A percentile compares a stretch with the other conserved stretches of the same genome.
These are phyloP conservation scores for Halichondria panicea DNA, from an alignment of 37 sponge, comb jelly and placozoan genomes.

Conservation along the genomic window DNA sequence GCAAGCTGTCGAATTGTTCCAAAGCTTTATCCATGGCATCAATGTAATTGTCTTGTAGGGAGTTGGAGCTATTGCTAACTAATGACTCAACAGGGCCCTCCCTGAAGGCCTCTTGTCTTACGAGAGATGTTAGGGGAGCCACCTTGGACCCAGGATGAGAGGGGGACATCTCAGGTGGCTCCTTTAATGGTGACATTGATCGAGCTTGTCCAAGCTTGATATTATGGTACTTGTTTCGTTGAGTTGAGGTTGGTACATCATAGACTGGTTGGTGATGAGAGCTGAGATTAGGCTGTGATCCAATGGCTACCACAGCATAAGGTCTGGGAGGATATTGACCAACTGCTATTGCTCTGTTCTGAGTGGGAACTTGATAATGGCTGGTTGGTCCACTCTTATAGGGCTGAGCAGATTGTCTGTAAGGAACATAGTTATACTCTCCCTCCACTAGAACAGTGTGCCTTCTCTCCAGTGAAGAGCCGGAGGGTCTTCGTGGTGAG, in stretches of 20 bases:
- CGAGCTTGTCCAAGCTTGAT: too few relatives aligned
- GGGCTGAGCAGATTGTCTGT: not conserved
- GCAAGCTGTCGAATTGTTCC: slow-evolving; percentile 31
- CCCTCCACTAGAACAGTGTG: slow-evolving; percentile 1
- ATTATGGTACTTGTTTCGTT: too few relatives aligned
- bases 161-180: not conserved
- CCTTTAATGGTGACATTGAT: too few relatives aligned
- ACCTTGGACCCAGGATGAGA: slow-evolving; percentile 1
- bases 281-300: too few relatives aligned
- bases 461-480: not conserved
- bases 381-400: not conserved
- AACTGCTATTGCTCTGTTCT: not conserved
- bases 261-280: too few relatives aligned
- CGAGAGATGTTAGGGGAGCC: not conserved
- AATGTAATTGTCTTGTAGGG: not conserved
- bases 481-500: not conserved
- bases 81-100: not conserved
- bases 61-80: not conserved
- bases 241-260: too few relatives aligned
- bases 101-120: not conserved
- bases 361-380: not conserved
- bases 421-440: slow-evolving; percentile 1
- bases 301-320: too few relatives aligned
- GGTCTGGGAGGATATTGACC: too few relatives aligned
- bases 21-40: slow-evolving; percentile 23